Percentiles rank a stretch among this genome's conserved stretches.
Conservation (phyloP, 2,888 invertebrate genomes). For the Bhutanitis thaidina region DNA sequence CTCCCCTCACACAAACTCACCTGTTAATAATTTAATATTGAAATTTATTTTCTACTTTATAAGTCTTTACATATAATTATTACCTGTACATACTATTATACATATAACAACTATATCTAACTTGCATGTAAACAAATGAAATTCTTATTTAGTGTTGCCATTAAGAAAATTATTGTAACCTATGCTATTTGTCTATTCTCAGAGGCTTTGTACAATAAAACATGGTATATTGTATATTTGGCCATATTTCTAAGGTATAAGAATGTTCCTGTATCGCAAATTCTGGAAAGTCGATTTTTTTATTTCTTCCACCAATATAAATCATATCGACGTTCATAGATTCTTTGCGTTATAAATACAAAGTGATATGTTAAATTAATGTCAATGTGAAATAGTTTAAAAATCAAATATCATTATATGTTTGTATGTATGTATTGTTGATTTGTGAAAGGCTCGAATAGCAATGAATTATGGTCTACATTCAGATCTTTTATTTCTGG, state of each 20-base stretch:
- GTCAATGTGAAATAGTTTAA: not conserved
- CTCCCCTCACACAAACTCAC: too few species aligned
- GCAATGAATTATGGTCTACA: conserved; percentile 1
- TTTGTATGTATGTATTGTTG: conserved; percentile 8
- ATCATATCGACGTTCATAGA: not conserved
- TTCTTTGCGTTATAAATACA: not conserved
- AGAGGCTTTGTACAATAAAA: conserved; percentile 2
- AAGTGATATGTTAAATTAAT: not conserved
- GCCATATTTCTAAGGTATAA: conserved; percentile 1
- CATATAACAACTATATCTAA: not conserved
- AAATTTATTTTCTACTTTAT: not conserved
- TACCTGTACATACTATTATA: too few species aligned
- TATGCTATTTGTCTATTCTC: not conserved
- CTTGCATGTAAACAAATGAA: not conserved
- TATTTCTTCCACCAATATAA: too few species aligned
- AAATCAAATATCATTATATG: not conserved
- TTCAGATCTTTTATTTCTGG: not conserved
- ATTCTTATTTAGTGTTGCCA: not conserved
- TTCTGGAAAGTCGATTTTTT: not conserved
- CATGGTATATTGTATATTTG: not conserved
- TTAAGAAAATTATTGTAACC: not conserved
- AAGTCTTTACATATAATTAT: not conserved
- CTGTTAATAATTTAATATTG: not conserved
- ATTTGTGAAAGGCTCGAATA: not conserved
- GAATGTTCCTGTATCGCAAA: conserved; percentile 3